phyloP scores from a whole-genome alignment of 2,113 vertebrate genomes.

The Thalassoma bifasciatum region DNA sequence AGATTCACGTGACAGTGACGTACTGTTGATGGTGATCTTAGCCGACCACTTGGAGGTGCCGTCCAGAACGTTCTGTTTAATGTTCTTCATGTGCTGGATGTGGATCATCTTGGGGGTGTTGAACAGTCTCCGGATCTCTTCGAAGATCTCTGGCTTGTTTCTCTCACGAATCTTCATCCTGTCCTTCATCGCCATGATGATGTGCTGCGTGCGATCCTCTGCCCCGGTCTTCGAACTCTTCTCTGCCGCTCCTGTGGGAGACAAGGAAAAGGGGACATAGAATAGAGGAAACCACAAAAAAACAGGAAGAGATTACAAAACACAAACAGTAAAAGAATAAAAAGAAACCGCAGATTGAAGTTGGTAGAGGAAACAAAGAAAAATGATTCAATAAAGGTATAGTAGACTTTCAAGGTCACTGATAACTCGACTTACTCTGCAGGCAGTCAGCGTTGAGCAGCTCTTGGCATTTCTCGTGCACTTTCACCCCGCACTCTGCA shows the following conservation, averaged over 20 bases:
- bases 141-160: conserved; percentile 98
- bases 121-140: conserved; percentile 92
- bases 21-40: conserved; percentile 95
- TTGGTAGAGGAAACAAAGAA: too few relatives aligned
- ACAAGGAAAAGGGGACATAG: too few relatives aligned
- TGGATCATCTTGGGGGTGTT: conserved; percentile 87
- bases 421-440: conserved; percentile 89
- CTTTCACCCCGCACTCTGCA: conserved; percentile 95
- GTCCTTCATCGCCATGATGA: conserved; percentile 98
- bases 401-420: background rate
- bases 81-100: conserved; percentile 93
- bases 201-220: conserved; percentile 95
- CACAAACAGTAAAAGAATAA: too few relatives aligned
- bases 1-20: too few relatives aligned
- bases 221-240: conserved; percentile 97
- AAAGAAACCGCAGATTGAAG: too few relatives aligned
- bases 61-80: conserved; percentile 95
- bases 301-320: too few relatives aligned
- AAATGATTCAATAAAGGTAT: too few relatives aligned
- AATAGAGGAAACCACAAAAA: too few relatives aligned
- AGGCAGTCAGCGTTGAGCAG: conserved; percentile 97
- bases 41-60: conserved; percentile 99
- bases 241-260: conserved; percentile 90
- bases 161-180: conserved; percentile 98
- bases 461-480: conserved; percentile 99